Evolutionary conservation across 2,888 invertebrate genomes (phyloP).

Genomic region (Drosophila algonquin): DNA sequence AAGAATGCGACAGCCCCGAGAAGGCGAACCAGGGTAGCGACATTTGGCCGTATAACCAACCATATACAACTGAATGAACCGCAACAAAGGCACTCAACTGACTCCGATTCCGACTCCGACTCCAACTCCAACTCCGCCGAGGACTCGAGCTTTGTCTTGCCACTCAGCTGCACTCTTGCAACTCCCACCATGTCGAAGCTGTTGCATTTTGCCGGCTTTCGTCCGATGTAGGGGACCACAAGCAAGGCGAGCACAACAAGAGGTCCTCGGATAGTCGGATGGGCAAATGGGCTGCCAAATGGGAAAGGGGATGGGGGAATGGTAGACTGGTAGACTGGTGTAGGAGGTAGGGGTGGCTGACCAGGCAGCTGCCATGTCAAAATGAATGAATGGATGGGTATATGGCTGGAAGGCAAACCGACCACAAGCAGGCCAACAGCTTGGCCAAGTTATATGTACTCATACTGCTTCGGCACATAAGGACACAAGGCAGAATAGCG

Average conservation of each 20-base stretch:
- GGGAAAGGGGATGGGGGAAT: not conserved
- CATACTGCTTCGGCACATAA: constrained; percentile 39
- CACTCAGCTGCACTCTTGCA: constrained; percentile 23
- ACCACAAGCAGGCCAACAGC: constrained; percentile 58
- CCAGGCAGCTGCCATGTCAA: constrained; percentile 68
- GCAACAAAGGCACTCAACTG: constrained; percentile 64
- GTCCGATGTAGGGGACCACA: constrained; percentile 40
- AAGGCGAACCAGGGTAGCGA: constrained; percentile 37
- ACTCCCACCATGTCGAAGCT: constrained; percentile 51
- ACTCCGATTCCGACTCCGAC: constrained; percentile 22
- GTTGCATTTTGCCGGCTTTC: constrained; percentile 60
- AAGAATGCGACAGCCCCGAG: constrained; percentile 61
- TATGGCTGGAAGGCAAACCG: constrained; percentile 43
- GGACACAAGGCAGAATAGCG: constrained; percentile 14
- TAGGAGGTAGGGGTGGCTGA: constrained; percentile 23
- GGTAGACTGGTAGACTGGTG: too few relatives aligned
- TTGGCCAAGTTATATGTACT: constrained; percentile 41
- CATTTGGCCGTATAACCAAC: constrained; percentile 14
- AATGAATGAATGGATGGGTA: constrained; percentile 66
- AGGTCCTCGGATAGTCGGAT: constrained; percentile 40
- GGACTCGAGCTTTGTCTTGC: constrained; percentile 26
- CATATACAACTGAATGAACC: constrained; percentile 59
- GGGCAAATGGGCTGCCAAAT: constrained; percentile 17
- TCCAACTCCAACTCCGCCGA: not conserved
- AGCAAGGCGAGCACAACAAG: constrained; percentile 52